Percentiles rank a stretch among this genome's conserved stretches.
Conservation (phyloP, 2,113 vertebrate species). For the Glaucomys volans region DNA sequence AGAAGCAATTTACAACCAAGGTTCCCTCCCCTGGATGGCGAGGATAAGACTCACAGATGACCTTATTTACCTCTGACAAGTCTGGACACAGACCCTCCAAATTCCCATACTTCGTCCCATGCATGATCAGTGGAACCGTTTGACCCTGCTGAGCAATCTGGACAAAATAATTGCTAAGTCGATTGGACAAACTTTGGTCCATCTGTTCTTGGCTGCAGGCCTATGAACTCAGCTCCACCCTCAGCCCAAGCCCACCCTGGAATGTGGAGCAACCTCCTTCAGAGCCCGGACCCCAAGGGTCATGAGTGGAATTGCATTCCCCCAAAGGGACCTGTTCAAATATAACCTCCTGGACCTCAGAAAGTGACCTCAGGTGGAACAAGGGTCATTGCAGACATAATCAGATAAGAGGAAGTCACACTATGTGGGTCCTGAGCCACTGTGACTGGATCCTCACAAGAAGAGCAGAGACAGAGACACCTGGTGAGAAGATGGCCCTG, state of each 20-base stretch:
- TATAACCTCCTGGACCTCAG: neutral
- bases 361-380: neutral
- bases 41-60: neutral
- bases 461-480: neutral
- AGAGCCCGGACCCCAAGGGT: neutral
- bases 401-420: constrained; percentile 13
- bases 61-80: neutral
- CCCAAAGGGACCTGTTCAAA: neutral
- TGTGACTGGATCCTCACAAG: neutral
- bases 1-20: neutral
- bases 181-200: neutral
- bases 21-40: neutral
- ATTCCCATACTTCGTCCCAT: neutral
- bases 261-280: neutral
- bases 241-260: no score
- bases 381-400: neutral
- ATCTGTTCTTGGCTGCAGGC: neutral
- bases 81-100: neutral
- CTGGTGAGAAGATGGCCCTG: neutral
- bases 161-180: neutral
- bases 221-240: neutral
- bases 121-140: neutral
- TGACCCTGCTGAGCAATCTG: no score
- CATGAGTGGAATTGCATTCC: neutral
- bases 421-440: neutral